Evolutionary conservation across 2,888 invertebrate genomes (phyloP), one percentile per base, ranked within the genome.

Genomic region (Spicauda simplicius): DNA sequence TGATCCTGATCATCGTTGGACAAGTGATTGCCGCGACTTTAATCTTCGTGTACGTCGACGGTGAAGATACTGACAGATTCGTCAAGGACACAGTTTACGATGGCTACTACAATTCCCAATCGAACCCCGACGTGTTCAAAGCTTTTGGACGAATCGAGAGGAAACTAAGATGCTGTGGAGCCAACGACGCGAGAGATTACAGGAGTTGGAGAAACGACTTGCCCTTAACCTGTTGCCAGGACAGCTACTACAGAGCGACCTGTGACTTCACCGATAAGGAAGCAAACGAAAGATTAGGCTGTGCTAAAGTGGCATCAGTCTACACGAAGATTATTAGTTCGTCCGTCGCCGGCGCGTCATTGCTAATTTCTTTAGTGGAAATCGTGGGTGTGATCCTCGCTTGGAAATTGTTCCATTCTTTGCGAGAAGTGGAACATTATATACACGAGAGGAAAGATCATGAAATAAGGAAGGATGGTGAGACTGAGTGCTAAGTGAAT

Each of bases 221-320:
- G 20, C 93, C 93, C 0, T 67, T 92, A 61, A 89, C 91, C 6
- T 93, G 93, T 74, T 93, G 93, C 61, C 74, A 81, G 70, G 92
- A 92, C 69, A 91, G 91, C 74, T 90, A 91, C 73, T 91, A 91
- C 74, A 72, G 91, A 69, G 85, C 92, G 0, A 86, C 84, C 11
- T 93, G 93, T 64, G 92, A 92, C 56, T 92, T 93, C 73, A 93
- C 93, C 0, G 92, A 93, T 61, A 93, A 93, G 74, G 93, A 93
- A 74, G 93, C 93, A 0, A 93, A 93, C 69, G 93, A 93, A 69
- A 80, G 92, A 74, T 74, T 92, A 53, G 93, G 93, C 53, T 93
- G 92, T 82, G 91, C 92, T 72, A 92, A 92, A 80, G 93, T 93
- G 68, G 93, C 93, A 0, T 76, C 92, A n/a, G 93, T 91, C 20